Evolutionary conservation across 2,888 invertebrate species (phyloP).

Genomic region (Cryptus armator): DNA sequence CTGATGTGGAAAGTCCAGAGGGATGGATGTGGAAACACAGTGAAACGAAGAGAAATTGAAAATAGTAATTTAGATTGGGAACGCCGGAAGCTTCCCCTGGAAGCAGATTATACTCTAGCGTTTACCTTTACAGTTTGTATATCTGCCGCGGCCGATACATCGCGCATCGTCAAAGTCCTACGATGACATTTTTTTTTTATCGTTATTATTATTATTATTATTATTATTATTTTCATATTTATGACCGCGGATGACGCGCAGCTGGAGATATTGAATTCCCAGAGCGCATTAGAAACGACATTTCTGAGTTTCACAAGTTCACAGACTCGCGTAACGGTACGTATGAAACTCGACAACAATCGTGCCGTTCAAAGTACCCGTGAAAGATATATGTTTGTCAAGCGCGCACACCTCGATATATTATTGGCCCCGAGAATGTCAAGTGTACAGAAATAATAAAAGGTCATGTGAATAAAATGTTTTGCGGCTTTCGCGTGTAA

Average conservation of each 20-base stretch:
- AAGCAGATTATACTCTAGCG: slow-evolving; percentile 12
- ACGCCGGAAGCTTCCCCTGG: neutral
- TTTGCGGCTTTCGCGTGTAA: neutral
- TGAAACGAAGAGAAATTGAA: slow-evolving; percentile 69
- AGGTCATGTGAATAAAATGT: slow-evolving; percentile 51
- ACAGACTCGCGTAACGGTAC: neutral
- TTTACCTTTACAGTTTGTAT: neutral
- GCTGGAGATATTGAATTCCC: slow-evolving; percentile 14
- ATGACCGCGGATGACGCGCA: neutral
- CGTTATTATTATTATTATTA: too few relatives aligned
- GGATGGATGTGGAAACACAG: slow-evolving; percentile 65
- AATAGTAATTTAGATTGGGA: slow-evolving; percentile 68
- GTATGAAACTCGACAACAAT: neutral
- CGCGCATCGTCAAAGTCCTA: slow-evolving; percentile 7
- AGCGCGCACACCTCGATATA: slow-evolving; percentile 16
- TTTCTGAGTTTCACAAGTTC: slow-evolving; percentile 28
- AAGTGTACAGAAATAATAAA: slow-evolving; percentile 31
- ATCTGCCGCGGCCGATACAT: neutral
- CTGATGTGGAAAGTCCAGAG: slow-evolving; percentile 53
- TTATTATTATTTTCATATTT: too few relatives aligned
- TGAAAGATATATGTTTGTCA: slow-evolving; percentile 18
- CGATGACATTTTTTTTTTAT: neutral
- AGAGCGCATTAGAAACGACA: slow-evolving; percentile 42
- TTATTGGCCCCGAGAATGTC: slow-evolving; percentile 46
- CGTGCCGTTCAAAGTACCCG: neutral